Evolutionary conservation across 2,888 invertebrate genomes (phyloP), one percentile per base, ranked within the genome.

Genomic region (Caenorhabditis sp.): DNA sequence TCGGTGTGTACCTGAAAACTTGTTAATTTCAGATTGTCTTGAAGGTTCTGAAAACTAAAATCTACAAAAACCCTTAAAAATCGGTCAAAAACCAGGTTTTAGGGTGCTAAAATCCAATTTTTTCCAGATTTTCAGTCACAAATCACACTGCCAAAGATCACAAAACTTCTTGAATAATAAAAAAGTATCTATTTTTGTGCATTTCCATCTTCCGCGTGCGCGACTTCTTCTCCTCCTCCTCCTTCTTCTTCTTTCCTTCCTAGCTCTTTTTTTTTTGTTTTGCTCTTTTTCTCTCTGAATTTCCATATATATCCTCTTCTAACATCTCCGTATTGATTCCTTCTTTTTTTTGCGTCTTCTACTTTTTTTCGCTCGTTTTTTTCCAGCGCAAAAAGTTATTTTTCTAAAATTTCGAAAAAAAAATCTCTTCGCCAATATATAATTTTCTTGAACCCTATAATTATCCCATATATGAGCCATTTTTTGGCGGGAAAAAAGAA

Each of bases 181-280:
- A 5, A 8, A 36, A 36, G 38, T 10, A 14, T 59, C 4, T 59
- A 38, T 59, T 21, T 59, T 21, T 23, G 38, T 59, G 21, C 38
- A 8, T 31, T 20, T n/a, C n/a, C 57, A 8, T 8, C 7, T 10
- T n/a, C 17, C 38, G 17, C 25, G 49, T 57, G 21, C 43, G 21
- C 59, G n/a, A 26, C 59, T 36, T 49, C 3, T 26, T 49, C 20
- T 60, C 25, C 49, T 27, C 17, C 25, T 43, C 25, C 21, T 38
- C 1, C 49, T 38, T 38, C 53, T 36, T 20, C 59, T 65, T 65
- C 65, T n/a, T n/a, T n/a, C n/a, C n/a, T n/a, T n/a, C n/a, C n/a
- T n/a, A 59, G 58, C 43, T 43, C 43, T 2, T 43, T 43, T 43
- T 43, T 43, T 43, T 43, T 14, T 43, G 64, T 63, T 31, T 63